phyloP scores from a whole-genome alignment of 2,797 vertebrate species.

The Periparus ater region DNA sequence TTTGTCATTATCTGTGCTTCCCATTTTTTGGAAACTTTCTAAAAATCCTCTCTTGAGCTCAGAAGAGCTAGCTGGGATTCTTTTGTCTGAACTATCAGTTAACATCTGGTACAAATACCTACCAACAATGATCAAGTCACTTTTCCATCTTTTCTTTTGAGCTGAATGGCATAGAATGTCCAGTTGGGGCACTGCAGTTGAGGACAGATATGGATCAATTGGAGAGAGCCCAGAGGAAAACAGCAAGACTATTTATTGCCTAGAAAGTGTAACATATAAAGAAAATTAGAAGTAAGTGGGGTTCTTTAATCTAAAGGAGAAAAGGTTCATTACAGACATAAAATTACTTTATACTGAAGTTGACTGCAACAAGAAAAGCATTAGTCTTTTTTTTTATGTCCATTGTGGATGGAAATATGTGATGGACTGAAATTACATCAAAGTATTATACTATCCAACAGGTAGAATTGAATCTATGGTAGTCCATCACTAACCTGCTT shows the following conservation, averaged over 20 bases:
- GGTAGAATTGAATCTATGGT: background rate
- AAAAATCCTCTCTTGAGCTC: background rate
- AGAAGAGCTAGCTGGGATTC: background rate
- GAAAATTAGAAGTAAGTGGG: conserved; percentile 65
- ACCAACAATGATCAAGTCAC: conserved; percentile 17
- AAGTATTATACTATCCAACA: background rate
- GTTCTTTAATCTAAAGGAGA: conserved; percentile 51
- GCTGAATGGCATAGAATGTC: conserved; percentile 43
- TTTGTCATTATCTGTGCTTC: background rate
- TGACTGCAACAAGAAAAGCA: background rate
- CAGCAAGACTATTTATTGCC: conserved; percentile 51
- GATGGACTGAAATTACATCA: background rate
- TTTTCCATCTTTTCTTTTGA: conserved; percentile 62
- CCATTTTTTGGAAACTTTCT: background rate
- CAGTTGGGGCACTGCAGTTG: conserved; percentile 56
- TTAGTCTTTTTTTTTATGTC: background rate
- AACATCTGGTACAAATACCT: conserved; percentile 5
- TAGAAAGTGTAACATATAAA: conserved; percentile 55
- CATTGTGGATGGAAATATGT: background rate
- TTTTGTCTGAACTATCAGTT: background rate
- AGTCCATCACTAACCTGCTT: background rate
- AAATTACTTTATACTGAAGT: background rate
- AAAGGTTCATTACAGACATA: background rate
- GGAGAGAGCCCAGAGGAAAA: conserved; percentile 50
- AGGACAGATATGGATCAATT: conserved; percentile 58